These are phyloP conservation scores for Carollia perspicillata DNA, from an alignment of 2,113 vertebrate species.

Conservation along the genomic window DNA sequence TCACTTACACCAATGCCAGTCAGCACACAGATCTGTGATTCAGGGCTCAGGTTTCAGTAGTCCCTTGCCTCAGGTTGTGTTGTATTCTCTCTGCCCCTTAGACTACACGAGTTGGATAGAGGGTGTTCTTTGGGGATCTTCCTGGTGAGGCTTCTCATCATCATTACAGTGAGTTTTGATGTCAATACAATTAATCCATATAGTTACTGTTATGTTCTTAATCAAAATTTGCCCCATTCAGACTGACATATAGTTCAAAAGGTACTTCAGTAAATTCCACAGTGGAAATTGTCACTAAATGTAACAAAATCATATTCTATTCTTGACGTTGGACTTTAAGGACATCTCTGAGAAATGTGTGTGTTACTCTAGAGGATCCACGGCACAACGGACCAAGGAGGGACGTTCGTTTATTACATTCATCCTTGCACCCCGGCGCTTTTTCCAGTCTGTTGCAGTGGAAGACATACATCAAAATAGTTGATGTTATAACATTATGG, in stretches of 20 bases:
- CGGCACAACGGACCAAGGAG: neutral
- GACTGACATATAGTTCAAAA: neutral
- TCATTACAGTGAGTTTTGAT: neutral
- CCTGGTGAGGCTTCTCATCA: neutral
- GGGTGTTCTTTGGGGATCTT: neutral
- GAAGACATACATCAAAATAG: neutral
- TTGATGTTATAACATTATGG: neutral
- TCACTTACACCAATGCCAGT: neutral
- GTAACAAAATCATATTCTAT: neutral
- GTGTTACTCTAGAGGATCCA: neutral
- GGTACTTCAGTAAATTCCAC: neutral
- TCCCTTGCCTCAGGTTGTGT: neutral
- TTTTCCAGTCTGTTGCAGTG: neutral
- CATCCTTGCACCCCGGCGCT: neutral
- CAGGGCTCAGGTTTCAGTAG: neutral
- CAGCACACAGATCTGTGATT: neutral
- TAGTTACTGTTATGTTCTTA: neutral
- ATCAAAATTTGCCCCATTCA: neutral
- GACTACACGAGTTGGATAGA: neutral
- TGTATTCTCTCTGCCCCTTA: neutral
- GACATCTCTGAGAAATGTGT: neutral
- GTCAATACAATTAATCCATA: neutral
- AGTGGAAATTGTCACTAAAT: neutral
- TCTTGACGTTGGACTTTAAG: slow-evolving; percentile 10
- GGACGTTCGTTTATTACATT: neutral